These are phyloP conservation scores for Erpornis zantholeuca DNA, from an alignment of 2,113 vertebrate genomes.

Conservation along the genomic window DNA sequence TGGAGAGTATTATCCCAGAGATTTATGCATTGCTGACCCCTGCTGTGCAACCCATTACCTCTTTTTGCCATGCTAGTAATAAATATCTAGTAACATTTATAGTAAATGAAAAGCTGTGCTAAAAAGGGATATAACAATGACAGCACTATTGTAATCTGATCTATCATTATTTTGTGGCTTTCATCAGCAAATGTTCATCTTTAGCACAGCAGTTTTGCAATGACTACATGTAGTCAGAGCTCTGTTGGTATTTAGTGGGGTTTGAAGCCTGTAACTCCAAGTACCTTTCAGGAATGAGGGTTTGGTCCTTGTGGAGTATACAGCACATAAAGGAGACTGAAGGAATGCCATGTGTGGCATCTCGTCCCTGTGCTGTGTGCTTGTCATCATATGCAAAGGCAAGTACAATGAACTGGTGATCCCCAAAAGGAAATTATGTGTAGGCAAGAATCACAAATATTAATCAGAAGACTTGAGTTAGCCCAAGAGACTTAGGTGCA, in stretches of 20 bases:
- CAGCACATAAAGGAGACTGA: neutral
- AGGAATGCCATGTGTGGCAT: accelerated
- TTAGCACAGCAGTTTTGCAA: neutral
- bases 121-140: neutral
- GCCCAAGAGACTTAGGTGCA: neutral
- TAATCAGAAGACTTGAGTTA: neutral
- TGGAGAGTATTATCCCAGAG: neutral
- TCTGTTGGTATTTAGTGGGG: neutral
- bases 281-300: neutral
- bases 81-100: neutral
- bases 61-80: neutral
- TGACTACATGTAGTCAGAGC: neutral
- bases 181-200: neutral
- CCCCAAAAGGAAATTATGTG: neutral
- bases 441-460: neutral
- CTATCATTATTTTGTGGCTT: neutral
- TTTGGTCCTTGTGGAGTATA: neutral
- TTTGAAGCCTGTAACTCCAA: neutral
- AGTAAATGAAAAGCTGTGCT: neutral
- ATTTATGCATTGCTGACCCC: conserved; percentile 4
- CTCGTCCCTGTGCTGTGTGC: accelerated
- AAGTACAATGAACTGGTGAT: neutral
- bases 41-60: neutral
- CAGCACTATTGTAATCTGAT: neutral
- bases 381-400: neutral